Percentiles rank a stretch among this genome's conserved stretches.
These are phyloP conservation scores for Hyposoter dolosus DNA, from an alignment of 2,888 invertebrate species.

Conservation along the genomic window DNA sequence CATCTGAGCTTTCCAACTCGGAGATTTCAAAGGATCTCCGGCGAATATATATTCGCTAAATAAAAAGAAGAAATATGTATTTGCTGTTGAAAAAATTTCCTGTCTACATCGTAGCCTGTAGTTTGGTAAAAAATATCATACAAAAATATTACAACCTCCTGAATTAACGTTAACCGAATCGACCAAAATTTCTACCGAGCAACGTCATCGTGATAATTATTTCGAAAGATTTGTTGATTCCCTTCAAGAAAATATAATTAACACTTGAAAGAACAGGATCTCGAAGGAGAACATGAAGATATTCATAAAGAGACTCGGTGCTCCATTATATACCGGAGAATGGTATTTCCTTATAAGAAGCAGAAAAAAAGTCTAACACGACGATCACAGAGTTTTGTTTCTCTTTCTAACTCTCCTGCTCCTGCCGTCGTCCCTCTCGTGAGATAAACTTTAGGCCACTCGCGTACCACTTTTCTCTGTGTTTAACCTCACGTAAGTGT, in stretches of 20 bases:
- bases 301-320: not conserved
- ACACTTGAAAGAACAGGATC: not conserved
- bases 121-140: not conserved
- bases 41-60: not conserved
- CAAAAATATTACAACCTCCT: no score
- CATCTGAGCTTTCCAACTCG: conserved; percentile 31
- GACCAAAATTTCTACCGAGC: not conserved
- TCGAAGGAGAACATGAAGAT: not conserved
- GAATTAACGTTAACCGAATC: not conserved
- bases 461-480: conserved; percentile 15
- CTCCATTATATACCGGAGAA: not conserved
- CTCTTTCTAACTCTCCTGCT: not conserved
- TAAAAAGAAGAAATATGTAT: not conserved
- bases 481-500: conserved; percentile 11
- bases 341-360: not conserved
- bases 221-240: not conserved
- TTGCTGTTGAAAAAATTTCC: not conserved
- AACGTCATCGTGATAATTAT: no score
- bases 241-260: not conserved
- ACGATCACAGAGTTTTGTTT: not conserved
- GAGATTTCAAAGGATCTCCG: conserved; percentile 8
- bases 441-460: conserved; percentile 46
- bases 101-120: not conserved
- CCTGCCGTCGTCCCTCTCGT: not conserved
- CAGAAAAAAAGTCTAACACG: not conserved